Evolutionary conservation across 1,140 invertebrate species (phyloP).

Genomic region (Eumaeus atala): DNA sequence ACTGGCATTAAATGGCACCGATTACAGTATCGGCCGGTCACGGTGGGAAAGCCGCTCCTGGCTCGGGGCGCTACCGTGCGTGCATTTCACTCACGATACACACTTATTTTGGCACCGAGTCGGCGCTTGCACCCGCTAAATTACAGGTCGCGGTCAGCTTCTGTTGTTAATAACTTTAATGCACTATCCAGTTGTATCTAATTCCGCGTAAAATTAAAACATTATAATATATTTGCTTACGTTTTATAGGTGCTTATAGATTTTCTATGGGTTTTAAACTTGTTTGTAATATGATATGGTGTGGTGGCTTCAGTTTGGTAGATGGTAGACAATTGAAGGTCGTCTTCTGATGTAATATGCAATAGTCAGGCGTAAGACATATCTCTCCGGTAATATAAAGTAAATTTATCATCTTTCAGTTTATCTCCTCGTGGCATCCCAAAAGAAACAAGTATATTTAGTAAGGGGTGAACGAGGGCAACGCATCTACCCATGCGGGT

Average conservation of each 20-base stretch:
- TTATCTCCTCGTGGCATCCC: no score
- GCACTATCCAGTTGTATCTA: constrained; percentile 24
- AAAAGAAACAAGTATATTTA: no score
- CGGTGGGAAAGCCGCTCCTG: constrained; percentile 54
- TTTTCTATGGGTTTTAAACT: neutral
- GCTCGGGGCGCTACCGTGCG: constrained; percentile 60
- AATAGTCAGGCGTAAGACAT: no score
- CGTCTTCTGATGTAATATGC: neutral
- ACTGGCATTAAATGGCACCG: constrained; percentile 26
- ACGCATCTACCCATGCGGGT: no score
- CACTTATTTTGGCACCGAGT: constrained; percentile 49
- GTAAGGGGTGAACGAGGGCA: no score
- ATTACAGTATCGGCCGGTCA: constrained; percentile 30
- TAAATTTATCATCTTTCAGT: no score
- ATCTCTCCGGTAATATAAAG: no score
- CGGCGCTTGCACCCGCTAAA: constrained; percentile 39
- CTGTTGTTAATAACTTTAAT: constrained; percentile 42
- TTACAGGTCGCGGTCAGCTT: constrained; percentile 42
- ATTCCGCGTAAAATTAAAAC: constrained; percentile 14
- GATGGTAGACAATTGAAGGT: neutral
- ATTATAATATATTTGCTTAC: neutral
- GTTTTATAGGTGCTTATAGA: neutral
- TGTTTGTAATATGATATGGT: neutral
- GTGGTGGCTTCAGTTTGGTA: neutral
- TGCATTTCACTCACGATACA: constrained; percentile 58